Base-by-base conservation (phyloP, 2,888 invertebrate genomes). In the Neelides folsomi region DNA sequence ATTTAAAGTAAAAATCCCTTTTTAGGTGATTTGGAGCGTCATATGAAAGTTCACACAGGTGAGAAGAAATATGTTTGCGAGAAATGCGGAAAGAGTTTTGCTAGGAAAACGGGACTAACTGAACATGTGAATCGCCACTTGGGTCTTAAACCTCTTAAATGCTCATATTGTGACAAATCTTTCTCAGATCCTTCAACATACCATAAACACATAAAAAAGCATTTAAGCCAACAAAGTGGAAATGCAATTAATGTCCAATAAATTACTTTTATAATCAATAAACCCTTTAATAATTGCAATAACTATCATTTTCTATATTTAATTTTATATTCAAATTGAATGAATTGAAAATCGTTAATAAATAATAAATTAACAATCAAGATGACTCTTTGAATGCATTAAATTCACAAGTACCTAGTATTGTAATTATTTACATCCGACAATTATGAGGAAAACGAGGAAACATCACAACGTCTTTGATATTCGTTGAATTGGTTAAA, bases 381-480 rank as follows among this genome's bases (percentile, higher is more conserved):
- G n/a, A n/a, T n/a, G n/a, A n/a, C n/a, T n/a, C n/a, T n/a, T n/a
- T n/a, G n/a, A 27, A 27, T 27, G 27, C 3, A 27, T 27, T 27
- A 27, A 27, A 27, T 27, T 27, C 4, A 27, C 27, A 27, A 27
- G 3, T 27, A 42, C 5, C 5, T 15, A 5, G 5, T 16, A 2
- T n/a, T 42, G 4, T 38, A 16, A 20, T 16, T 38, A 15, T 20
- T 65, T 65, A 71, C 62, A 70, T 65, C 52, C 64, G 64, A 74
- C 88, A 89, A 71, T 84, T 86, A 70, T 88, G 88, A 10, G 89
- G 85, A 84, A 88, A 89, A 57, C 98, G 77, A 0, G 98, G 97
- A 71, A 94, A 98, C 0, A 95, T 87, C 65, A 93, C 78, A 4
- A 86, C 82, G 69, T 99, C 98, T 70, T 89, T 88, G 62, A 98